phyloP scores from a whole-genome alignment of 2,797 vertebrate genomes.

The Clarias pachynema region DNA sequence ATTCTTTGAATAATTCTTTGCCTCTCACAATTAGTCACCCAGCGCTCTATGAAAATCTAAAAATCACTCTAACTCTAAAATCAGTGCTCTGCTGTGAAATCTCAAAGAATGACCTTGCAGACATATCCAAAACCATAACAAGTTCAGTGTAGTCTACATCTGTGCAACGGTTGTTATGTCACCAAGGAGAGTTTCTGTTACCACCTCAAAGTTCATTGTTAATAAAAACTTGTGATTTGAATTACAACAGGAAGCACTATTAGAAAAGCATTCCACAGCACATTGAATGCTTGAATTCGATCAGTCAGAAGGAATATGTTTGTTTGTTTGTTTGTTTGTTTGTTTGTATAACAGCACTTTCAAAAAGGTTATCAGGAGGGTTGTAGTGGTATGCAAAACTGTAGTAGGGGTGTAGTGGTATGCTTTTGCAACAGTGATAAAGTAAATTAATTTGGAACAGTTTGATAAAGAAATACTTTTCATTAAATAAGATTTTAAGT shows the following conservation, averaged over 20 bases:
- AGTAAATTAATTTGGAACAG: no score
- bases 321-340: background rate
- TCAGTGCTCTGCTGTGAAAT: background rate
- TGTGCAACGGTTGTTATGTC: background rate
- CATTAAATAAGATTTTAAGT: no score
- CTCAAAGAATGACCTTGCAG: background rate
- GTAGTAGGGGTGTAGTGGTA: no score
- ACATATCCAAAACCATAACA: background rate
- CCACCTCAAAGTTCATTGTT: background rate
- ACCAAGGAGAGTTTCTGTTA: background rate
- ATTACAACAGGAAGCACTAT: background rate
- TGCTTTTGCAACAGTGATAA: no score
- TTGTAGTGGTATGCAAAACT: no score
- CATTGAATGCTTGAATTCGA: background rate
- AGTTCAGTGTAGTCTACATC: background rate
- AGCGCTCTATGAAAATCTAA: slow-evolving; percentile 3
- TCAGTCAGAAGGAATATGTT: background rate
- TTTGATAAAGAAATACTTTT: no score
- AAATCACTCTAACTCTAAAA: no score
- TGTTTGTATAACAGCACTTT: background rate
- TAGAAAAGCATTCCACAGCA: background rate
- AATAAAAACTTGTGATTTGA: background rate
- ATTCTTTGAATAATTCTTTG: background rate
- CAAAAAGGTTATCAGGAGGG: no score
- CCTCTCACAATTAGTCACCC: background rate